A percentile compares a stretch with the other conserved stretches of the same genome.
Evolutionary conservation across 53 echinoderm and acorn worm species (phyloP).

Genomic region (Paracentrotus lividus): DNA sequence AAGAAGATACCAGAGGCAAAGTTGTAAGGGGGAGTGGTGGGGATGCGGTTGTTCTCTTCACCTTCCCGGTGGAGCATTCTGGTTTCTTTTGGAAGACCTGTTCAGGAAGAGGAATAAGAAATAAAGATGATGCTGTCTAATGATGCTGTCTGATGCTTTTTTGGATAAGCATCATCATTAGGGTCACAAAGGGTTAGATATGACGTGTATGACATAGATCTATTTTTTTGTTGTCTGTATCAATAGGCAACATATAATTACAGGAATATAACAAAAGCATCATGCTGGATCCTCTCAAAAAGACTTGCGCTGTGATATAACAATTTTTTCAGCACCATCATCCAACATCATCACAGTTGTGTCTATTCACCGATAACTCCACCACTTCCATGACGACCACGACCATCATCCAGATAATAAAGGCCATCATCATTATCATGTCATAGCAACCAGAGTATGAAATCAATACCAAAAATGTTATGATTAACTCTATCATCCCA

Average conservation of each 20-base stretch:
- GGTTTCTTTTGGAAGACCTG: constrained; percentile 83
- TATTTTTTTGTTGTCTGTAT: too few relatives aligned
- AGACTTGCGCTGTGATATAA: too few relatives aligned
- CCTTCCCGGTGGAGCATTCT: constrained; percentile 77
- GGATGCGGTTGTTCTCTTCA: constrained; percentile 12
- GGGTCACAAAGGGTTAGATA: too few relatives aligned
- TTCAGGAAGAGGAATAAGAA: background rate
- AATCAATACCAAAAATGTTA: background rate
- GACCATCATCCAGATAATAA: too few relatives aligned
- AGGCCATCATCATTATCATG: background rate
- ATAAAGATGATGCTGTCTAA: background rate
- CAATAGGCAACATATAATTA: too few relatives aligned
- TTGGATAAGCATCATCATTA: too few relatives aligned
- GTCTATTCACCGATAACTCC: too few relatives aligned
- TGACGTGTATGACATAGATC: too few relatives aligned
- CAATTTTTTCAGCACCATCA: too few relatives aligned
- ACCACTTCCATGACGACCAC: background rate
- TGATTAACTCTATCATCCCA: background rate
- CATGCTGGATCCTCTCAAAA: too few relatives aligned
- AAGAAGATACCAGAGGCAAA: constrained; percentile 96
- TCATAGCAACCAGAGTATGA: background rate
- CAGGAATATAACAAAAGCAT: too few relatives aligned
- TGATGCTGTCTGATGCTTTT: background rate
- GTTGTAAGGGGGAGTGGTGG: constrained; percentile 83
- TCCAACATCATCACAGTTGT: too few relatives aligned